Conservation (phyloP, 2,113 vertebrate species). For the Malurus elegans region DNA sequence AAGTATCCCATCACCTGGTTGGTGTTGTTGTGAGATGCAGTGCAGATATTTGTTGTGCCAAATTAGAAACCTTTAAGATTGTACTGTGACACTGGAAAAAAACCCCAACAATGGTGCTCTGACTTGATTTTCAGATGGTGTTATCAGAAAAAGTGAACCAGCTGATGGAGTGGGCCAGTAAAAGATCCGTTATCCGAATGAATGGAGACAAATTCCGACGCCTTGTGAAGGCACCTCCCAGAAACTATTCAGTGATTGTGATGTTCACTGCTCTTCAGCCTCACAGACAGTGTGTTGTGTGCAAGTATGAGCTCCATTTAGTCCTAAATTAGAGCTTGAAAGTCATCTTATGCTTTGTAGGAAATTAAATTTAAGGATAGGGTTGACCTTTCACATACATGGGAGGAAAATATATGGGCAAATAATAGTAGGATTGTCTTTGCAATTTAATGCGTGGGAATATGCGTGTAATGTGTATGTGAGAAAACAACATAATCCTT, state of each 20-base stretch:
- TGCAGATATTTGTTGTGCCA: not conserved
- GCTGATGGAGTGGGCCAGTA: conserved; percentile 94
- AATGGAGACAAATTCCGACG: conserved; percentile 97
- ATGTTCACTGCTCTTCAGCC: conserved; percentile 98
- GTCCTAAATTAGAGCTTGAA: not conserved
- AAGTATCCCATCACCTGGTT: fast-evolving
- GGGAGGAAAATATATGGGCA: not conserved
- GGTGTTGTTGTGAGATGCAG: not conserved
- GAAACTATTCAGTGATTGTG: conserved; percentile 94
- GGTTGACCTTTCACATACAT: fast-evolving
- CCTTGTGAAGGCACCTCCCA: conserved; percentile 90
- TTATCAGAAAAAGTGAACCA: conserved; percentile 94
- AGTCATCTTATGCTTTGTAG: not conserved
- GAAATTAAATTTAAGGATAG: not conserved
- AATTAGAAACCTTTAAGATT: not conserved
- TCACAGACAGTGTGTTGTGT: conserved; percentile 93
- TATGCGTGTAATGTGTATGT: not conserved
- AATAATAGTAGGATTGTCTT: not conserved
- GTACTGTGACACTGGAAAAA: not conserved
- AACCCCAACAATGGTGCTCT: not conserved
- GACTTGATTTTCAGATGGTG: conserved; percentile 78
- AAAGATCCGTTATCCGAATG: conserved; percentile 91
- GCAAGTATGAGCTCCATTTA: conserved; percentile 82
- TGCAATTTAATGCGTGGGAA: not conserved
- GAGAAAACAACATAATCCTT: not conserved